These are phyloP conservation scores for Rhinophrynus dorsalis DNA, from an alignment of 2,797 vertebrate species.

Conservation along the genomic window DNA sequence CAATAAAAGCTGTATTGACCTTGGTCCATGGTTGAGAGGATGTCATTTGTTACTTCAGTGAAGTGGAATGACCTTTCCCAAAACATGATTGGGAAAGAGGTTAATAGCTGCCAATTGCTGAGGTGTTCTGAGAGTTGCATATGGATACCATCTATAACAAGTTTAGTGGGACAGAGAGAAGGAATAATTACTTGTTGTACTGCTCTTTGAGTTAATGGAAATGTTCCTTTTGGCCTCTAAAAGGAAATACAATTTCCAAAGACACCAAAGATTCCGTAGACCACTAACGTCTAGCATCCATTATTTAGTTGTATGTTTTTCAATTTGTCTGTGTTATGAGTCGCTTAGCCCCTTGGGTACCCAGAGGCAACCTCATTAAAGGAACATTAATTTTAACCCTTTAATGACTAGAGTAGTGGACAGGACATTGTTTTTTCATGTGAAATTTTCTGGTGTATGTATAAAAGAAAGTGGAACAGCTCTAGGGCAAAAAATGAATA, in stretches of 20 bases:
- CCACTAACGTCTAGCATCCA: background rate
- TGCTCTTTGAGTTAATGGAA: slow-evolving; percentile 10
- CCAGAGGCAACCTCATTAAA: too few species aligned
- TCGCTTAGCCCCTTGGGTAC: too few species aligned
- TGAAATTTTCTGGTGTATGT: too few species aligned
- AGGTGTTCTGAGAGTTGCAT: slow-evolving; percentile 47
- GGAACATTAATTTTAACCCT: too few species aligned
- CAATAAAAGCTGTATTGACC: slow-evolving; percentile 42
- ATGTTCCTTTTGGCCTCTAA: slow-evolving; percentile 15
- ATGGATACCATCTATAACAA: slow-evolving; percentile 47
- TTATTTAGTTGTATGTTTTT: background rate
- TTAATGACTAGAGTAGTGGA: too few species aligned
- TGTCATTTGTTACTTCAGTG: slow-evolving; percentile 49
- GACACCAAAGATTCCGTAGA: background rate
- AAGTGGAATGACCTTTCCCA: slow-evolving; percentile 48
- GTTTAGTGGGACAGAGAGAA: slow-evolving; percentile 13
- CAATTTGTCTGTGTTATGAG: background rate
- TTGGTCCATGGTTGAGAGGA: slow-evolving; percentile 42
- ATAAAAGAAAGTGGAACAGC: too few species aligned
- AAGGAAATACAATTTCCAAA: slow-evolving; percentile 25
- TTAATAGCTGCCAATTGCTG: slow-evolving; percentile 51
- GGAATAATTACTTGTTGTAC: slow-evolving; percentile 35
- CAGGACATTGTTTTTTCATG: too few species aligned
- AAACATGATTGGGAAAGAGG: slow-evolving; percentile 47
- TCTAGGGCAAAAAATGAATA: too few species aligned